Conservation (phyloP, 2,797 vertebrate genomes). For the Tokudaia tokunoshimensis region DNA sequence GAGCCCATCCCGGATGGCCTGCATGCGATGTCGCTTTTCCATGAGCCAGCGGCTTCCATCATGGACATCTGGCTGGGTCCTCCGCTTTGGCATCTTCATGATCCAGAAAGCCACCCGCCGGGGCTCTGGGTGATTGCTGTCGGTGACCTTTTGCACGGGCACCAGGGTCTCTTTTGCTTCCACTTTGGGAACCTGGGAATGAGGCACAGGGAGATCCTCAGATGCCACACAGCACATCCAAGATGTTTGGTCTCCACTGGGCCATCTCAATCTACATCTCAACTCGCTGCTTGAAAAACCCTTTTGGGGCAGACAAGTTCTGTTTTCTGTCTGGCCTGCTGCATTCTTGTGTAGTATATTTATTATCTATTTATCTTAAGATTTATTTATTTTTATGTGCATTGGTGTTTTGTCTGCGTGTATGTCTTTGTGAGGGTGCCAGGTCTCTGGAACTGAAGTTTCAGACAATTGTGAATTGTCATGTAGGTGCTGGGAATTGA, state of each 20-base stretch:
- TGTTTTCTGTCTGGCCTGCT: neutral
- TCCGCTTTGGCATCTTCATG: slow-evolving; percentile 76
- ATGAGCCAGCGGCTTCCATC: slow-evolving; percentile 56
- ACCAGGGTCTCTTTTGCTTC: slow-evolving; percentile 58
- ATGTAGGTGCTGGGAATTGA: neutral
- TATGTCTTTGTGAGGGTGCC: too few species aligned
- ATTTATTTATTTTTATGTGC: neutral
- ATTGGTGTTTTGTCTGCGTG: neutral
- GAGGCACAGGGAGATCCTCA: neutral
- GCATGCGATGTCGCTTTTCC: slow-evolving; percentile 80
- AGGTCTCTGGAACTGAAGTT: neutral
- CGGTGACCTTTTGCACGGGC: neutral
- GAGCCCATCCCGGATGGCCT: slow-evolving; percentile 84
- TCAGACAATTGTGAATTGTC: neutral
- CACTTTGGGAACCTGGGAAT: slow-evolving; percentile 62
- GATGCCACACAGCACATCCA: neutral
- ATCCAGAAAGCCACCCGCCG: slow-evolving; percentile 78
- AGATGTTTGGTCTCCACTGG: too few species aligned
- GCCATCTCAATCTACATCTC: neutral
- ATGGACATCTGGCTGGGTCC: slow-evolving; percentile 32
- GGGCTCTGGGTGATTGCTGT: slow-evolving; percentile 26
- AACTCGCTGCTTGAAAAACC: neutral
- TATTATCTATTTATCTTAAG: neutral
- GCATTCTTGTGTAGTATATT: neutral
- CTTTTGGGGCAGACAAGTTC: neutral